Evolutionary conservation across 2,113 vertebrate genomes (phyloP).

Genomic region (Alligator sinensis): DNA sequence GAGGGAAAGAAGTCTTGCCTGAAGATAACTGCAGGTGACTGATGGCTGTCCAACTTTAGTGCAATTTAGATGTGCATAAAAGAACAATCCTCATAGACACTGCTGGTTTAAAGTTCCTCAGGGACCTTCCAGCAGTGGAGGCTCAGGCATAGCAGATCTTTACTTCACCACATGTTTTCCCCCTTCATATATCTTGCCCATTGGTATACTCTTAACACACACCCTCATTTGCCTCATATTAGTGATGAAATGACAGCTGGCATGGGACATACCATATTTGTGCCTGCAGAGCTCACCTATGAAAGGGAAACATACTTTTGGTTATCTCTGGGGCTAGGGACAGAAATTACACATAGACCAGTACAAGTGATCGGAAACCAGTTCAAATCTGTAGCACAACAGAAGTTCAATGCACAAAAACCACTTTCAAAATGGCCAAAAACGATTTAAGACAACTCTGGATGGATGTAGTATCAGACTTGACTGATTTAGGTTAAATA

Average conservation of each 20-base stretch:
- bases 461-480: too few species aligned
- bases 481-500: too few species aligned
- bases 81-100: neutral
- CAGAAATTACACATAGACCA: too few species aligned
- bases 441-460: too few species aligned
- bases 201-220: fast-evolving
- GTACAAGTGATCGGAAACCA: too few species aligned
- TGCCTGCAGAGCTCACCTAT: neutral
- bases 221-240: fast-evolving
- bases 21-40: neutral
- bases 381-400: too few species aligned
- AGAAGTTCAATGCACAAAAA: too few species aligned
- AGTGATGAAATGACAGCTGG: neutral
- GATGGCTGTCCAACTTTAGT: neutral
- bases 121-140: neutral
- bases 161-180: neutral
- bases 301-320: neutral
- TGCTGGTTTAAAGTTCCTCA: neutral
- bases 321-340: neutral
- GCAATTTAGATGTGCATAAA: neutral
- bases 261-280: neutral
- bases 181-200: fast-evolving
- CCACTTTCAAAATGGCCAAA: too few species aligned
- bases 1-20: neutral
- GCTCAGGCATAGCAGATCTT: neutral